Base-by-base conservation (phyloP, 2,113 vertebrate species). In the Thamnaconus septentrionalis region DNA sequence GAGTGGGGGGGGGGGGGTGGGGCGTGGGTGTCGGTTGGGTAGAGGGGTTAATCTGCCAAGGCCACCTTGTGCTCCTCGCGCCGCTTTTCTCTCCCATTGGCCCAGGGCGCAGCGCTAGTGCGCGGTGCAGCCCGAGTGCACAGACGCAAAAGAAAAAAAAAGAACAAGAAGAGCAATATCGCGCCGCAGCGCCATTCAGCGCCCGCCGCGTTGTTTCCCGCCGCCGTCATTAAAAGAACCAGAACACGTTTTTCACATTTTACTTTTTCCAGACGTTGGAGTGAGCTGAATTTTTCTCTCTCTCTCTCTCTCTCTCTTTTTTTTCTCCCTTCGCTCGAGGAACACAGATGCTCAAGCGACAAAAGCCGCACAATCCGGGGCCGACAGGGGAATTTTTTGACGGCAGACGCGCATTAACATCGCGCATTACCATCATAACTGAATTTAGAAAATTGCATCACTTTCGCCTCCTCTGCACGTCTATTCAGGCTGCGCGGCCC, bases 361-460 rank as follows among this genome's bases (percentile, higher is more conserved):
- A 87, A 91, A 91, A 89, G 80, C 84, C 67, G 77, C 64, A 85
- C 83, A 83, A 85, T 88, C 87, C 78, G 18, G 18, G 83, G 85
- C 90, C 90, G 85, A 90, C 87, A 91, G 88, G 79, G 85, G 82
- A 74, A 82, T 87, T 85, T 31, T 86, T 73, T 89, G 87, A 90
- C 87, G 85, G 89, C 76, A 87, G 88, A 90, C 82, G 82, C 56
- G 78, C 82, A 87, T 89, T 87, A 87, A 81, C 87, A 84, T 85
- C 76, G 85, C 80, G 81, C 88, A 90, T 91, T 90, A 90, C 85
- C 88, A 89, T 90, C 87, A 91, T 86, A 90, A 92, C 88, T 89
- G 89, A 88, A 85, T 87, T 90, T 86, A 83, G 86, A 88, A 89
- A 91, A 91, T 92, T 92, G 90, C 91, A 92, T 92, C 90, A 92